Evolutionary conservation across 2,888 invertebrate species (phyloP).

Genomic region (Chrysolina haemoptera): DNA sequence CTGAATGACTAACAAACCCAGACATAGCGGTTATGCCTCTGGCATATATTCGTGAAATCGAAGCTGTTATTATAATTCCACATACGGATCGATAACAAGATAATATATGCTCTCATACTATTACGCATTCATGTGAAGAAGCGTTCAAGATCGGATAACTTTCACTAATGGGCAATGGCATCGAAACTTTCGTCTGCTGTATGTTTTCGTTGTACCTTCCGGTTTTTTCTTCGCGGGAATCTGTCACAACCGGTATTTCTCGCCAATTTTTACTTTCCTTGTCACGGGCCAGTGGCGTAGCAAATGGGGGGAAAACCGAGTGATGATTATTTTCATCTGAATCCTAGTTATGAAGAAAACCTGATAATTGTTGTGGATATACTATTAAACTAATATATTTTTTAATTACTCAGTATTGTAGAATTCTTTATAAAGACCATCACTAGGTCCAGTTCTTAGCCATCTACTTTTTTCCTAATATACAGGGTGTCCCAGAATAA

Average conservation of each 20-base stretch:
- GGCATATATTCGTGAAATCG: not conserved
- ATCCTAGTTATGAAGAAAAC: too few relatives aligned
- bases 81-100: not conserved
- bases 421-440: too few relatives aligned
- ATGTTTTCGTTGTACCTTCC: conserved; percentile 10
- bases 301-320: not conserved
- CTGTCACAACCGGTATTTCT: conserved; percentile 13
- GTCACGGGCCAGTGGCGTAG: not conserved
- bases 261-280: conserved; percentile 9
- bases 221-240: conserved; percentile 14
- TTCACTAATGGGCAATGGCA: conserved; percentile 23
- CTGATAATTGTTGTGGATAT: too few relatives aligned
- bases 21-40: not conserved
- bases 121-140: conserved; percentile 5
- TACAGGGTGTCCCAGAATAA: too few relatives aligned
- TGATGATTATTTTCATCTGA: too few relatives aligned
- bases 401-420: too few relatives aligned
- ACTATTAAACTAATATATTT: too few relatives aligned
- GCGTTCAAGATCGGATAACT: conserved; percentile 22
- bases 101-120: not conserved
- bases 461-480: too few relatives aligned
- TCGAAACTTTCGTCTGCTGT: conserved; percentile 26
- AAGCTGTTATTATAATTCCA: not conserved
- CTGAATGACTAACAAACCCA: not conserved
- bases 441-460: too few relatives aligned